phyloP scores from a whole-genome alignment of 2,797 vertebrate species.

The Sebastes flavidus region DNA sequence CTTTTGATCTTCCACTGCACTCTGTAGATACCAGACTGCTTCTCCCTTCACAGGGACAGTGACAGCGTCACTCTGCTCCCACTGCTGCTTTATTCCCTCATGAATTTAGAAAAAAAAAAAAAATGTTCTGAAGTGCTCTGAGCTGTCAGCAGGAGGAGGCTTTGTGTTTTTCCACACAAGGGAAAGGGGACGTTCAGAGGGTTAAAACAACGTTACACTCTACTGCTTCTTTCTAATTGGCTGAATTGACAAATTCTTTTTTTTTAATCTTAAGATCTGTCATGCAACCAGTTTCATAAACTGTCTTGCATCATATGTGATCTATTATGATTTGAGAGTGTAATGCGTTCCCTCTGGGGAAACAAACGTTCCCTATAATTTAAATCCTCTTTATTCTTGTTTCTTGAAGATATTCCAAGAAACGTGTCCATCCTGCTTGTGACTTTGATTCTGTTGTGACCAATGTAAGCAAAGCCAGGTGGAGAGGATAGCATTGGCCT shows the following conservation, averaged over 20 bases:
- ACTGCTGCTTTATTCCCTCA: not conserved
- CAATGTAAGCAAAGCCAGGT: not conserved
- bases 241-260: not conserved
- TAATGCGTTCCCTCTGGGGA: conserved; percentile 3
- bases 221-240: not conserved
- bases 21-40: conserved; percentile 9
- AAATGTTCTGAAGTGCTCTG: not conserved
- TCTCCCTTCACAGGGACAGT: not conserved
- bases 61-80: not conserved
- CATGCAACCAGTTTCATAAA: not conserved
- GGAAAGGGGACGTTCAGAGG: not conserved
- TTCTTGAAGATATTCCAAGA: conserved; percentile 11
- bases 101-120: not conserved
- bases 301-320: not conserved
- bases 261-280: not conserved
- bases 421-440: not conserved
- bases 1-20: not conserved
- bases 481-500: conserved; percentile 38
- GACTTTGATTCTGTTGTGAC: conserved; percentile 32
- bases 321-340: not conserved
- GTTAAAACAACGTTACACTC: not conserved
- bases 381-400: not conserved
- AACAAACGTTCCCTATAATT: not conserved
- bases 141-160: conserved; percentile 17
- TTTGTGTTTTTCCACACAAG: not conserved